phyloP scores from a whole-genome alignment of 2,113 vertebrate genomes.

The Ochotona curzoniae region DNA sequence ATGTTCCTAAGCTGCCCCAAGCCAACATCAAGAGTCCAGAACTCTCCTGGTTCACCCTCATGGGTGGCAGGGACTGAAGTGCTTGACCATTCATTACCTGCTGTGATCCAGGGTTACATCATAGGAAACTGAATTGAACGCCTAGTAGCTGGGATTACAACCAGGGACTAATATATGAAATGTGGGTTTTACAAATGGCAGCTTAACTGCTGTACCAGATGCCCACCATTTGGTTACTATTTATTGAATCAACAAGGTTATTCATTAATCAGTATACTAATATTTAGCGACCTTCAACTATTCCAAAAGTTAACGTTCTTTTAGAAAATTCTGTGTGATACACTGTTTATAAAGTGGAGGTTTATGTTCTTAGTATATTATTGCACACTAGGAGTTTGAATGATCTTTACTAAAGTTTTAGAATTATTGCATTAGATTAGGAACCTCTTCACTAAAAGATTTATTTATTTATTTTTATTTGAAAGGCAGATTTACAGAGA shows the following conservation, averaged over 20 bases:
- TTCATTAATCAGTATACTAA: slow-evolving; percentile 2
- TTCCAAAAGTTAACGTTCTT: not conserved
- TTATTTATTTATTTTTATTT: not conserved
- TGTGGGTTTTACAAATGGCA: no score
- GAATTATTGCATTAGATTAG: not conserved
- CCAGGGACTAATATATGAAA: no score
- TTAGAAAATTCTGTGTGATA: not conserved
- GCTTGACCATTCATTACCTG: no score
- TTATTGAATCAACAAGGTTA: slow-evolving; percentile 1
- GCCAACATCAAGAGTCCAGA: no score
- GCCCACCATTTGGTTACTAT: not conserved
- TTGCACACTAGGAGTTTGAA: slow-evolving; percentile 6
- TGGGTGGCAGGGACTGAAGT: no score
- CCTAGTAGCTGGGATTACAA: no score
- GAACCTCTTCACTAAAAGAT: slow-evolving; percentile 43
- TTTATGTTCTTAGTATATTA: not conserved
- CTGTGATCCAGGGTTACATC: no score
- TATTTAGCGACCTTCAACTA: not conserved
- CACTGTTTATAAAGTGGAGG: not conserved
- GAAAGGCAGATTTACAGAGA: no score
- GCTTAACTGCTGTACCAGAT: no score
- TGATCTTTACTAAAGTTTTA: slow-evolving; percentile 11
- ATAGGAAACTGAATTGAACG: no score
- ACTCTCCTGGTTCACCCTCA: no score
- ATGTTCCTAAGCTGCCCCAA: no score